Conservation (phyloP, 2,888 invertebrate genomes). For the Ferrisia virgata region DNA sequence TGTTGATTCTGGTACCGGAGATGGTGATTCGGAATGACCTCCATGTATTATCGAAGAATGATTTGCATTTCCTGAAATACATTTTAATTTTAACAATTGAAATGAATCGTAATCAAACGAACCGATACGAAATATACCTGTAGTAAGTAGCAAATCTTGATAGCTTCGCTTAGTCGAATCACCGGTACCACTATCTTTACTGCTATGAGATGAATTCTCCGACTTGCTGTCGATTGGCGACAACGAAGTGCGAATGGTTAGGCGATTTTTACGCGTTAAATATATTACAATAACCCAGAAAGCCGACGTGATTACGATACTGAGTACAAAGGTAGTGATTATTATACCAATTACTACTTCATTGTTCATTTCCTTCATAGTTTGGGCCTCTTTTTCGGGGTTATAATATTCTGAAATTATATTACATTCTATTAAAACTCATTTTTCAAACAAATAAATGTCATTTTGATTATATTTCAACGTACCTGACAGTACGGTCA, state of each 20-base stretch:
- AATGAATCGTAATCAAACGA: neutral
- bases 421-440: neutral
- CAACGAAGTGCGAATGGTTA: conserved; percentile 16
- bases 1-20: conserved; percentile 45
- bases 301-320: conserved; percentile 85
- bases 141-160: conserved; percentile 32
- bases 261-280: conserved; percentile 62
- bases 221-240: conserved; percentile 60
- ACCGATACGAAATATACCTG: neutral
- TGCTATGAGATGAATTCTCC: conserved; percentile 64
- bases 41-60: conserved; percentile 30
- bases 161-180: conserved; percentile 73
- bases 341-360: conserved; percentile 82
- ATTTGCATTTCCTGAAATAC: conserved; percentile 28
- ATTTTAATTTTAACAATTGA: neutral
- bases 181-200: conserved; percentile 78
- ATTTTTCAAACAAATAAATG: no score
- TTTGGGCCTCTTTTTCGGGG: neutral
- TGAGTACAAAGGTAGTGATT: conserved; percentile 84
- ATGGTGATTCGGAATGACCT: conserved; percentile 34
- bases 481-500: conserved; percentile 66
- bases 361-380: conserved; percentile 56
- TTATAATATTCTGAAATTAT: conserved; percentile 56
- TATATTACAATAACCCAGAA: conserved; percentile 90
- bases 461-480: neutral